Conservation (phyloP, 1,140 invertebrate species). For the Heliconius himera region DNA sequence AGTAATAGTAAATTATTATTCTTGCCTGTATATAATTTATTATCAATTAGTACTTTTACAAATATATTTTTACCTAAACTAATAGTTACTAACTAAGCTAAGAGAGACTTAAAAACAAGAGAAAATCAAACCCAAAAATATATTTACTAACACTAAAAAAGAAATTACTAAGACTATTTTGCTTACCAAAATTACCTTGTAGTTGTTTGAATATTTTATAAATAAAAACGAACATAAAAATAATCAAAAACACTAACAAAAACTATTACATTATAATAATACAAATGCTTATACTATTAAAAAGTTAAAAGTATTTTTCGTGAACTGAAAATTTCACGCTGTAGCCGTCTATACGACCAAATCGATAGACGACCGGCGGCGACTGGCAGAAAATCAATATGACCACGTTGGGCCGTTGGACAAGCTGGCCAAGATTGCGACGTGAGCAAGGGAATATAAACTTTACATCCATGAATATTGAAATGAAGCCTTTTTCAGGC, state of each 20-base stretch:
- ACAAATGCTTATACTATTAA: background rate
- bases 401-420: background rate
- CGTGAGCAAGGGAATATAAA: background rate
- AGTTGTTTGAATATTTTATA: background rate
- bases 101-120: too few relatives aligned
- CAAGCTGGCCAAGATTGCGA: background rate
- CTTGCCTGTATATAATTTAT: too few relatives aligned
- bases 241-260: background rate
- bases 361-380: constrained; percentile 29
- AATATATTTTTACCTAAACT: too few relatives aligned
- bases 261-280: constrained; percentile 17
- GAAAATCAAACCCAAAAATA: too few relatives aligned
- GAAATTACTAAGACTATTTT: background rate
- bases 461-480: constrained; percentile 1
- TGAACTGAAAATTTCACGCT: constrained; percentile 11
- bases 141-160: too few relatives aligned
- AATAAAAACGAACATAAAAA: constrained; percentile 16
- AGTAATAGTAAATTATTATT: too few relatives aligned
- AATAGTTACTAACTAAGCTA: too few relatives aligned
- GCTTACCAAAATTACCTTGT: background rate
- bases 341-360: constrained; percentile 26
- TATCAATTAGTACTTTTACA: too few relatives aligned
- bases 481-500: background rate
- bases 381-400: constrained; percentile 40
- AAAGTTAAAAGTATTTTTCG: background rate